phyloP scores from a whole-genome alignment of 2,797 vertebrate species.

The Telmatherina bonti region DNA sequence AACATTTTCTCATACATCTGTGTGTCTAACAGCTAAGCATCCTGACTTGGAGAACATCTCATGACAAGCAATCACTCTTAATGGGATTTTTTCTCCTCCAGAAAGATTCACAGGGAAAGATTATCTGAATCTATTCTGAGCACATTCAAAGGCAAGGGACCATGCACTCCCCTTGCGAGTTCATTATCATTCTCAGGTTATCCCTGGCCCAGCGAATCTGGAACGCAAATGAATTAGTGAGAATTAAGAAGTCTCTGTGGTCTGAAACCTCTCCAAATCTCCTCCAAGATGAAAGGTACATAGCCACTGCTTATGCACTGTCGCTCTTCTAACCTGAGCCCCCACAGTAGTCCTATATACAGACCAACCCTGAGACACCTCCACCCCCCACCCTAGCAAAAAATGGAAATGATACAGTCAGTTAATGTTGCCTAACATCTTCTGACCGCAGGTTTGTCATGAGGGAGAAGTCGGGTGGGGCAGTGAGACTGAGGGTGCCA shows the following conservation, averaged over 20 bases:
- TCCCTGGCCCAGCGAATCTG: slow-evolving; percentile 95
- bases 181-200: slow-evolving; percentile 90
- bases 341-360: slow-evolving; percentile 73
- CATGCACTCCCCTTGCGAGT: slow-evolving; percentile 88
- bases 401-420: slow-evolving; percentile 86
- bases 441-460: slow-evolving; percentile 91
- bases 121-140: slow-evolving; percentile 94
- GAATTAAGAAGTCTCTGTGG: slow-evolving; percentile 98
- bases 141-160: slow-evolving; percentile 98
- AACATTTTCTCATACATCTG: slow-evolving; percentile 47
- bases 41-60: slow-evolving; percentile 80
- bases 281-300: slow-evolving; percentile 96
- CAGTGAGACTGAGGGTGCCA: slow-evolving; percentile 81
- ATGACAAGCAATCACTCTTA: slow-evolving; percentile 92
- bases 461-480: slow-evolving; percentile 90
- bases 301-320: slow-evolving; percentile 88
- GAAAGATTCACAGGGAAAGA: slow-evolving; percentile 92
- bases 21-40: slow-evolving; percentile 22
- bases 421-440: slow-evolving; percentile 94
- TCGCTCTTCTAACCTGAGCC: slow-evolving; percentile 84
- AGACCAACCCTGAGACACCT: slow-evolving; percentile 74
- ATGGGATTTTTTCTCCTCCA: slow-evolving; percentile 92
- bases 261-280: slow-evolving; percentile 98
- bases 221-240: slow-evolving; percentile 99
- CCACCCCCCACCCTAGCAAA: slow-evolving; percentile 79